Base-by-base conservation (phyloP, 2,888 invertebrate genomes). In the Magallana nippona region DNA sequence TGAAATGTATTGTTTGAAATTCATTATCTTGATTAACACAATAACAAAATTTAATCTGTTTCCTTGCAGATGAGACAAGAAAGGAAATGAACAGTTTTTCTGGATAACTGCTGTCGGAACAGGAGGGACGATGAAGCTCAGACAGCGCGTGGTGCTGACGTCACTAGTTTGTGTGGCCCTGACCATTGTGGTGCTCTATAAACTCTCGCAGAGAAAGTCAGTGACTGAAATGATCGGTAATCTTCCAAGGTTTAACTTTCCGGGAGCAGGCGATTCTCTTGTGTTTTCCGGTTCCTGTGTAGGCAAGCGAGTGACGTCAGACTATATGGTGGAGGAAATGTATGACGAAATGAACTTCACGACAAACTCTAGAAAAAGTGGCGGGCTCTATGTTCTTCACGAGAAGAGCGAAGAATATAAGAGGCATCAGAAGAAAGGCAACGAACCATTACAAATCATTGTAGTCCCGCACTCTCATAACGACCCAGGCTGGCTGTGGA, bases 401-500 rank as follows among this genome's bases (percentile, higher is more conserved):
- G 85, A 85, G 71, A 85, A 83, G 56, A 56, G 71, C 13, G 44
- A 60, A 22, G 58, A 55, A n/a, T 84, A 78, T 56, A 71, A 60
- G 2, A 55, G 78, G 8, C 57, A 17, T 55, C 77, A 62, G 15
- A 83, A 83, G 80, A 71, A 22, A 2, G 55, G 58, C 27, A 62
- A 78, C 1, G 87, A 88, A 71, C 86, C 87, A 1, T 79, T 90
- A 2, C 84, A 87, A 27, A 83, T 90, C 1, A 87, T 98, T 85
- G 96, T 98, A 60, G 96, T 98, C 11, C 98, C 98, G 0, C 98
- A 98, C 94, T 98, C 98, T 0, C 98, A 98, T 95, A 98, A 98
- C 93, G 99, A 99, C 94, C 99, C 99, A 0, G 99, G 99, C 84
- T 99, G 99, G 99, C 95, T 98, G 91, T 97, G 97, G 94, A 99